phyloP scores from a whole-genome alignment of 92 coral and sea anemone genomes.

The Phenganax stokvisi region DNA sequence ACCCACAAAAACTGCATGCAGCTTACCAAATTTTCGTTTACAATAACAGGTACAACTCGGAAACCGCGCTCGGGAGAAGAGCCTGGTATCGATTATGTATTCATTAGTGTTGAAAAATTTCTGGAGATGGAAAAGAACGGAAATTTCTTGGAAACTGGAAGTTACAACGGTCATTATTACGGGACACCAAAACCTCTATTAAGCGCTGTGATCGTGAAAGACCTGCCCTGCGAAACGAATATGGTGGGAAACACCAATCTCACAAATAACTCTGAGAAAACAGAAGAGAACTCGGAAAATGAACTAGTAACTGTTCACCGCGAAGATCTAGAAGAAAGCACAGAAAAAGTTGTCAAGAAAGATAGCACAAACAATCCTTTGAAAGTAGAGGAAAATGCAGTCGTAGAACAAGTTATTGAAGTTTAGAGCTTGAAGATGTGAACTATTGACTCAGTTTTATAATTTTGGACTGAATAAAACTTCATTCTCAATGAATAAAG shows the following conservation, averaged over 20 bases:
- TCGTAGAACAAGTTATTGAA: conserved; percentile 1
- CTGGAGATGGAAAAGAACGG: conserved; percentile 30
- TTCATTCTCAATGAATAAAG: too few species aligned
- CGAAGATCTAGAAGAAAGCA: background rate
- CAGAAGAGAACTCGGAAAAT: background rate
- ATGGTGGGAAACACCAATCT: background rate
- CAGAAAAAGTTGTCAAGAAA: background rate
- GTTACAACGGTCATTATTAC: conserved; percentile 33
- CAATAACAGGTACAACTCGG: conserved; percentile 28
- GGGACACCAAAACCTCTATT: conserved; percentile 29
- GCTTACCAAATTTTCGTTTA: too few species aligned
- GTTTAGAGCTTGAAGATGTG: conserved; percentile 2
- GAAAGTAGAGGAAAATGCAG: background rate
- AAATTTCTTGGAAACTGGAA: conserved; percentile 34
- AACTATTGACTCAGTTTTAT: background rate
- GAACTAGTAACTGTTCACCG: conserved; percentile 10
- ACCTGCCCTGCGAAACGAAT: background rate
- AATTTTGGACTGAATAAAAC: too few species aligned
- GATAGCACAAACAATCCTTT: background rate
- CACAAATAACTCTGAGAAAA: background rate
- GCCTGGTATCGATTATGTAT: conserved; percentile 34
- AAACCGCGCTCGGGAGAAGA: conserved; percentile 33
- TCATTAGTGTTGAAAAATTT: conserved; percentile 31
- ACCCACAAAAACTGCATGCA: background rate
- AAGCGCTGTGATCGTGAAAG: background rate